A percentile compares a stretch with the other conserved stretches of the same genome.
Conservation (phyloP, 2,888 invertebrate genomes). For the Heliconius charithonia region DNA sequence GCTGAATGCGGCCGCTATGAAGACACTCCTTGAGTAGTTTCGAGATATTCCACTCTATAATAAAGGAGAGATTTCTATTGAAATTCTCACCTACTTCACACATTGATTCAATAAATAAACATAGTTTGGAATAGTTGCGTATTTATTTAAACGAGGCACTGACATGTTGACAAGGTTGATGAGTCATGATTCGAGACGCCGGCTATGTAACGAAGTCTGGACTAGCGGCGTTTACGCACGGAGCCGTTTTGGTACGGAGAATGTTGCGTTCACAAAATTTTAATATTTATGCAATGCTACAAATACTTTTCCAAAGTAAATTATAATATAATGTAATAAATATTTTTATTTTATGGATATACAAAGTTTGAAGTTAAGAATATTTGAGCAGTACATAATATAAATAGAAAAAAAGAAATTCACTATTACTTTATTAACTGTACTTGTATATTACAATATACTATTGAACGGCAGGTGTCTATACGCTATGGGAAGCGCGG, state of each 20-base stretch:
- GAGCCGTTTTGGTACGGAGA: slow-evolving; percentile 52
- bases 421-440: slow-evolving; percentile 18
- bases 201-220: slow-evolving; percentile 56
- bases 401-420: background rate
- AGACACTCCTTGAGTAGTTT: slow-evolving; percentile 11
- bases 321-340: too few species aligned
- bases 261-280: slow-evolving; percentile 45
- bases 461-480: slow-evolving; percentile 59
- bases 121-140: slow-evolving; percentile 61
- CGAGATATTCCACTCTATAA: slow-evolving; percentile 31
- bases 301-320: background rate
- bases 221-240: slow-evolving; percentile 57
- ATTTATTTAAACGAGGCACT: slow-evolving; percentile 71
- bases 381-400: background rate
- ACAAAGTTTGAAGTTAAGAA: background rate
- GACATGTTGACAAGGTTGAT: slow-evolving; percentile 70
- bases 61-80: slow-evolving; percentile 58
- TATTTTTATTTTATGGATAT: background rate
- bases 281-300: background rate
- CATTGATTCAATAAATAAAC: slow-evolving; percentile 66
- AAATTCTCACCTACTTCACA: slow-evolving; percentile 58
- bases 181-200: slow-evolving; percentile 57
- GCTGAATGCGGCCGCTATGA: slow-evolving; percentile 35
- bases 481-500: slow-evolving; percentile 76
- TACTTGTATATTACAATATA: slow-evolving; percentile 19